Base-by-base conservation (phyloP, 2,888 invertebrate species). In the Drosophila atripex region DNA sequence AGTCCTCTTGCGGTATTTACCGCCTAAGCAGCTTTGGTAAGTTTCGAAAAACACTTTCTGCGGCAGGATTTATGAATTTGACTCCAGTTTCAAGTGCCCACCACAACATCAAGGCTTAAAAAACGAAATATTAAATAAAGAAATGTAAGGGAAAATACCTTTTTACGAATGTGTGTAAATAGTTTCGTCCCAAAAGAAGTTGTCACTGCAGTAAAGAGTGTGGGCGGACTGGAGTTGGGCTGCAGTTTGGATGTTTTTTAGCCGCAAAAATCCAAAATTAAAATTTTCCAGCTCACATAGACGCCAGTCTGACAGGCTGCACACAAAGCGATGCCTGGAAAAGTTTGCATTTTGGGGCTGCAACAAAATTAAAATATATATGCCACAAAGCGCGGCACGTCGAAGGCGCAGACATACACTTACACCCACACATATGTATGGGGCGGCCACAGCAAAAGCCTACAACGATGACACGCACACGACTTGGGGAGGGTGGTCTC, bases 331-430 rank as follows among this genome's bases (percentile, higher is more conserved):
- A 43, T 43, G 64, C 53, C 58, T 66, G 52, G 64, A 64, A 65
- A 86, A 82, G 66, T 88, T 88, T 77, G 71, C 75, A 64, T 73
- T 75, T 79, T 76, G 69, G 58, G 73, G 71, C 71, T 73, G 82
- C 77, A 83, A 77, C 89, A 86, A 63, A 86, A 88, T 88, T 82
- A 82, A 80, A 84, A 83, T 80, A 76, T 89, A 76, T 89, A 76
- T 89, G 85, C 89, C 86, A 88, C 83, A 83, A 88, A 83, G 83
- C 69, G 77, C 46, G 63, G 76, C 79, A 75, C 76, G 78, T 71
- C 64, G 82, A 82, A 88, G 77, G 82, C 76, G 72, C 76, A 70
- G 66, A 58, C 58, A 52, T 28, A 21, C 45, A 21, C 50, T 5
- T 35, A 38, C 63, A 41, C 35, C 16, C 55, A 25, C 47, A 50